Conservation (phyloP, 2,113 vertebrate species). For the Albula goreensis region DNA sequence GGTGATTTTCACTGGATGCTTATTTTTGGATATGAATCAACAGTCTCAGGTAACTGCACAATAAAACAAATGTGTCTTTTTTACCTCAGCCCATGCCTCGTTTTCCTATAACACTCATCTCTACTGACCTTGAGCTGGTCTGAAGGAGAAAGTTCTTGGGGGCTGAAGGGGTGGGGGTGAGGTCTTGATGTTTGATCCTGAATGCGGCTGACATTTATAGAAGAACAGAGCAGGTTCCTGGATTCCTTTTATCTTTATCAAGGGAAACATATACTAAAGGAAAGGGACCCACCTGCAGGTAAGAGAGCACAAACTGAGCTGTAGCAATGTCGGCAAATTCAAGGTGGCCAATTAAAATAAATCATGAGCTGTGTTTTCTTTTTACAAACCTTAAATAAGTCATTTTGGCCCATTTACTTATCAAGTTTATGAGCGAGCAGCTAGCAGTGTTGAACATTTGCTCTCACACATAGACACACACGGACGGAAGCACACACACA, state of each 20-base stretch:
- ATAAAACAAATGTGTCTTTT: background rate
- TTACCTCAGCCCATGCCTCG: background rate
- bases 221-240: background rate
- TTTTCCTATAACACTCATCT: background rate
- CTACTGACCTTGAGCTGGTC: background rate
- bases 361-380: background rate
- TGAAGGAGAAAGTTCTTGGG: background rate
- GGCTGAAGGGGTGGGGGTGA: background rate
- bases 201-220: slow-evolving; percentile 6
- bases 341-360: slow-evolving; percentile 10
- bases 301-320: background rate
- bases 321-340: background rate
- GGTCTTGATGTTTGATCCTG: slow-evolving; percentile 13
- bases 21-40: background rate
- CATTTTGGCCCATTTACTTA: background rate
- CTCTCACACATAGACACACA: no score
- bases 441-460: no score
- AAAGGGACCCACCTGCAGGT: background rate
- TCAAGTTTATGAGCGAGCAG: background rate
- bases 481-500: no score
- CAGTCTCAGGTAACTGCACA: background rate
- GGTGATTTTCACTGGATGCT: background rate
- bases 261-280: background rate
- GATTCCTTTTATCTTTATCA: slow-evolving; percentile 20
- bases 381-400: background rate